Percentiles rank a stretch among this genome's conserved stretches.
These are phyloP conservation scores for Drosophila aldrichi DNA, from an alignment of 2,888 invertebrate genomes.

Conservation along the genomic window DNA sequence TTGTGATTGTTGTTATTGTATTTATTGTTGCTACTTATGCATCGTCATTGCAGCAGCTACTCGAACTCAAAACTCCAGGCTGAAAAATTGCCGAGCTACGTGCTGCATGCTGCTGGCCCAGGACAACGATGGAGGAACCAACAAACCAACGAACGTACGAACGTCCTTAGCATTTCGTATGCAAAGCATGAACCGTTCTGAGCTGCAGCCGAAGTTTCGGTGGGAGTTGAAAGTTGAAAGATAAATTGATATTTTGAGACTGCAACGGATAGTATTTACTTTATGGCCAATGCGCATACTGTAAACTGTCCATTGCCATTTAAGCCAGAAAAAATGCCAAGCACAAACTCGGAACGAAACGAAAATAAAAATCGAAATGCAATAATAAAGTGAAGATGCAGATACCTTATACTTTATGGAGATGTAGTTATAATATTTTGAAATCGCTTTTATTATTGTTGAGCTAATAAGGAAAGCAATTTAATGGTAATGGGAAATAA, in stretches of 20 bases:
- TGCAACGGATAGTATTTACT: conserved; percentile 54
- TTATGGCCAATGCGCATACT: conserved; percentile 63
- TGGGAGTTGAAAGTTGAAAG: conserved; percentile 45
- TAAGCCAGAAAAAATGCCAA: conserved; percentile 31
- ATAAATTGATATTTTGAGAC: conserved; percentile 59
- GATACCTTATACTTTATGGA: too few relatives aligned
- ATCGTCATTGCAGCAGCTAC: conserved; percentile 68
- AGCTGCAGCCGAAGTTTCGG: conserved; percentile 44
- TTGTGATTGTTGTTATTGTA: conserved; percentile 31
- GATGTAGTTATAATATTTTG: too few relatives aligned
- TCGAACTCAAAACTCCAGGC: conserved; percentile 38
- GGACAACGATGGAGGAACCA: background rate
- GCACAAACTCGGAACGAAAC: background rate
- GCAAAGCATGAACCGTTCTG: conserved; percentile 50
- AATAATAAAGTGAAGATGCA: background rate
- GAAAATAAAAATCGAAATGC: background rate
- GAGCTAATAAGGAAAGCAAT: too few relatives aligned
- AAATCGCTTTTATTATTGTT: too few relatives aligned
- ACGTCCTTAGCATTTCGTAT: conserved; percentile 39
- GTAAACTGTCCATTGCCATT: conserved; percentile 64
- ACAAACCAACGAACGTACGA: background rate
- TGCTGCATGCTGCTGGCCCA: conserved; percentile 29
- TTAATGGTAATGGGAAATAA: too few relatives aligned
- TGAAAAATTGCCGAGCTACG: conserved; percentile 74
- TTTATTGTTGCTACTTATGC: conserved; percentile 73